Evolutionary conservation across 2,888 invertebrate genomes (phyloP).

Genomic region (Mesopsocus fuscifrons): DNA sequence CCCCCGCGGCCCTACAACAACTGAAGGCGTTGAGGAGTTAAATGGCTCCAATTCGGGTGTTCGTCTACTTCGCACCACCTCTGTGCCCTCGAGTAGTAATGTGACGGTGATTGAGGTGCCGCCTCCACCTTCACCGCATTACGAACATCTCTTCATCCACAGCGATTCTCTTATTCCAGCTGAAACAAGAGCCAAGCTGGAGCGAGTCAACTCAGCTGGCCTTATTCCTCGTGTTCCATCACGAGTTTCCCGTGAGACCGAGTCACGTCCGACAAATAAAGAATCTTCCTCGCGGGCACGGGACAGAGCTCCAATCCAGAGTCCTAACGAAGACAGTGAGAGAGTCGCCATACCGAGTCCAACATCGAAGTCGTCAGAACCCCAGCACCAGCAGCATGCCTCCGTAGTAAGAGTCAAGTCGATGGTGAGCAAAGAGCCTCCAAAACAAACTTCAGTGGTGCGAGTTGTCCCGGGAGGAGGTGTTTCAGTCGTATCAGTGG

Average conservation of each 20-base stretch:
- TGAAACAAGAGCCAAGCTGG: constrained; percentile 4
- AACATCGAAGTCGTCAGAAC: not conserved
- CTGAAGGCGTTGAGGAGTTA: not conserved
- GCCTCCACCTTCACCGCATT: constrained; percentile 13
- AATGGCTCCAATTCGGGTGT: not conserved
- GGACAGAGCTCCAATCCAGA: not conserved
- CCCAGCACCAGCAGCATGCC: not conserved
- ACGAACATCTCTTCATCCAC: constrained; percentile 10
- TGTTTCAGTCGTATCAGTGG: not conserved
- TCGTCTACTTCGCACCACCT: not conserved
- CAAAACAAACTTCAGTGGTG: not conserved
- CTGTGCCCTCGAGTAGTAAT: constrained; percentile 23
- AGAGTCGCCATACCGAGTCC: not conserved
- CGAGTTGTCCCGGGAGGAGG: not conserved
- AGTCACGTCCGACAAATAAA: not conserved
- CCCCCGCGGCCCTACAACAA: not conserved
- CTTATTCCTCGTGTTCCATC: constrained; percentile 9
- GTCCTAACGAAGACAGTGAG: not conserved
- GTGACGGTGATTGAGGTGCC: constrained; percentile 40
- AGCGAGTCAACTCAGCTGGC: constrained; percentile 8
- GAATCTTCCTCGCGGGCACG: no score
- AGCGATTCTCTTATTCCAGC: not conserved
- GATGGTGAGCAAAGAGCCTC: not conserved
- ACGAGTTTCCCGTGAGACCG: not conserved
- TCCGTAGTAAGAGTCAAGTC: constrained; percentile 1